Conservation (phyloP, 2,888 invertebrate species). For the Falcaria lacertinaria region DNA sequence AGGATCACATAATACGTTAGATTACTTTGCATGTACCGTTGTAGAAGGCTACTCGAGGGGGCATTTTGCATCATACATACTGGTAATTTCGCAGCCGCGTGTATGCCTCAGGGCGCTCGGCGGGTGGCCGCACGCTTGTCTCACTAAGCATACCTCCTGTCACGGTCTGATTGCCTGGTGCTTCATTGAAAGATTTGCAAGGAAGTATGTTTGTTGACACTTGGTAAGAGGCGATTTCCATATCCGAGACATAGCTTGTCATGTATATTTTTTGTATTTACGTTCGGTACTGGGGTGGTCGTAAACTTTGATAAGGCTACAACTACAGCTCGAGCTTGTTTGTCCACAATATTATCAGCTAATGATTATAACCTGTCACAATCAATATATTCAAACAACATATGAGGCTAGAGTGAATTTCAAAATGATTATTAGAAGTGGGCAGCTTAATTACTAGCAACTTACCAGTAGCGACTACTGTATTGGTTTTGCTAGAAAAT, state of each 20-base stretch:
- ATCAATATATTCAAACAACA: neutral
- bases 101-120: slow-evolving; percentile 56
- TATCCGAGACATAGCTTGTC: no score
- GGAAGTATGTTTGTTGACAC: slow-evolving; percentile 4
- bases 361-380: slow-evolving; percentile 3
- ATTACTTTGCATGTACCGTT: slow-evolving; percentile 45
- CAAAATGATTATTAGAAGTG: slow-evolving; percentile 15
- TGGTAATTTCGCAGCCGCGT: slow-evolving; percentile 54
- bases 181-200: slow-evolving; percentile 35
- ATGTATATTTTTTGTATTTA: no score
- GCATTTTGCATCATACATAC: slow-evolving; percentile 28
- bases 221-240: no score
- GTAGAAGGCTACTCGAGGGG: slow-evolving; percentile 13
- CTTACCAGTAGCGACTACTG: slow-evolving; percentile 56
- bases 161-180: slow-evolving; percentile 45
- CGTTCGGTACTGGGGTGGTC: no score
- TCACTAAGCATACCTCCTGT: slow-evolving; percentile 53
- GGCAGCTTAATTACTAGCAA: slow-evolving; percentile 29
- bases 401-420: neutral
- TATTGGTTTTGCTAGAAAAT: slow-evolving; percentile 57
- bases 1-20: slow-evolving; percentile 32
- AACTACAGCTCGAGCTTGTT: no score
- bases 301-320: no score
- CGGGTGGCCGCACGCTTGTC: slow-evolving; percentile 57
- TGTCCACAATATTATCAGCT: no score